Base-by-base conservation (phyloP, 1,140 invertebrate genomes). In the Drosophila ercepeae region DNA sequence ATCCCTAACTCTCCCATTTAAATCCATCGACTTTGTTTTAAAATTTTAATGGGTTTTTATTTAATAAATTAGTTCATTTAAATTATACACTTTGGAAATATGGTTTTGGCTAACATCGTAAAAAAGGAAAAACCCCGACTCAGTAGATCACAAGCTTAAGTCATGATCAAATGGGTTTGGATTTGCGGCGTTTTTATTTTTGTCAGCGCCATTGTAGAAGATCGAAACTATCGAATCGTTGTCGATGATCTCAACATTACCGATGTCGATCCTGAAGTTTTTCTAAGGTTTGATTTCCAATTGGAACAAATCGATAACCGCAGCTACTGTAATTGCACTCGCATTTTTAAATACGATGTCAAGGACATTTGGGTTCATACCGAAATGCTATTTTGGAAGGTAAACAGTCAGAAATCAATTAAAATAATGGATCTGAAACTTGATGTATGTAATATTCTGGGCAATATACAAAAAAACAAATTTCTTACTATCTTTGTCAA, bases 251-350 rank as follows among this genome's bases (percentile, higher is more conserved):
- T 86, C 3, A 55, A 18, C 8, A 13, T 53, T 5, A 64, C 32
- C 1, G 9, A 52, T 16, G 54, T 46, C 11, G 65, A 54, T 14
- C 57, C 57, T 4, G 61, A 75, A 2, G 11, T 83, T n/a, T 44
- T 84, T 2, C 55, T 57, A 4, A 29, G 42, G 1, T 44, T 83
- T 0, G 59, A 63, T 18, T 50, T n/a, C 21, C 7, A 49, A 6
- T 0, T 60, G 5, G 25, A 14, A 8, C 74, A 83, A 14, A 2
- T 48, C 0, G 32, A 84, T 5, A 82, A 83, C 54, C 78, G 70
- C 3, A 83, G 63, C 18, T 70, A 50, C 23, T 4, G 71, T 8
- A 55, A 55, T 3, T 4, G 44, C 27, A 27, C 5, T 49, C 18
- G 61, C 27, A 65, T 34, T 54, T n/a, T 83, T 0, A 69, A 41